Percentiles rank a stretch among this genome's conserved stretches.
Evolutionary conservation across 2,888 invertebrate genomes (phyloP).

Genomic region (Xestia sexstrigata): DNA sequence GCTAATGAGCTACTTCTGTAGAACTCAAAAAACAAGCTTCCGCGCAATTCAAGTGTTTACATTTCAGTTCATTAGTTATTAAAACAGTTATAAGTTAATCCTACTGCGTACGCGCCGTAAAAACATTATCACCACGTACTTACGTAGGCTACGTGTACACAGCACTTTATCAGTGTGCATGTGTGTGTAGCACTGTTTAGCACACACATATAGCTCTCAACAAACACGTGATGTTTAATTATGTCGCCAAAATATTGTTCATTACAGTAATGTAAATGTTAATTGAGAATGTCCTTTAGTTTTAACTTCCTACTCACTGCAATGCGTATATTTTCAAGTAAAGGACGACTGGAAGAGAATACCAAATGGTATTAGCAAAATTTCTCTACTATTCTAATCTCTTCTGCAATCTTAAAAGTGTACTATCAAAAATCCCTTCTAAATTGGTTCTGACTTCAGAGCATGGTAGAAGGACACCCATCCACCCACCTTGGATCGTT

Average conservation of each 20-base stretch:
- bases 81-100: slow-evolving; percentile 53
- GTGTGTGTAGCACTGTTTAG: slow-evolving; percentile 33
- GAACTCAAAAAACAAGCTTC: slow-evolving; percentile 35
- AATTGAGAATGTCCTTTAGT: slow-evolving; percentile 9
- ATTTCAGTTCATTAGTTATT: slow-evolving; percentile 46
- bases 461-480: not conserved
- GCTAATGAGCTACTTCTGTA: slow-evolving; percentile 8
- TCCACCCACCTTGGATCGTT: slow-evolving; percentile 19
- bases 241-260: slow-evolving; percentile 53
- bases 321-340: not conserved
- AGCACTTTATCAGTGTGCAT: slow-evolving; percentile 62
- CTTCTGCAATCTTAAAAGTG: not conserved
- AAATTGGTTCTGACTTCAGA: slow-evolving; percentile 6
- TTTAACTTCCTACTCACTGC: not conserved
- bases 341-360: not conserved
- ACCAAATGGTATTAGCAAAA: not conserved
- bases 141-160: slow-evolving; percentile 66
- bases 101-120: slow-evolving; percentile 51
- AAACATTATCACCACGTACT: slow-evolving; percentile 57
- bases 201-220: slow-evolving; percentile 36
- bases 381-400: not conserved
- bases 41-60: slow-evolving; percentile 50
- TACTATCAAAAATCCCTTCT: not conserved
- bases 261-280: slow-evolving; percentile 29
- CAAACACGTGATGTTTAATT: slow-evolving; percentile 56